These are phyloP conservation scores for Drosophila tristis DNA, from an alignment of 1,140 invertebrate genomes.

Conservation along the genomic window DNA sequence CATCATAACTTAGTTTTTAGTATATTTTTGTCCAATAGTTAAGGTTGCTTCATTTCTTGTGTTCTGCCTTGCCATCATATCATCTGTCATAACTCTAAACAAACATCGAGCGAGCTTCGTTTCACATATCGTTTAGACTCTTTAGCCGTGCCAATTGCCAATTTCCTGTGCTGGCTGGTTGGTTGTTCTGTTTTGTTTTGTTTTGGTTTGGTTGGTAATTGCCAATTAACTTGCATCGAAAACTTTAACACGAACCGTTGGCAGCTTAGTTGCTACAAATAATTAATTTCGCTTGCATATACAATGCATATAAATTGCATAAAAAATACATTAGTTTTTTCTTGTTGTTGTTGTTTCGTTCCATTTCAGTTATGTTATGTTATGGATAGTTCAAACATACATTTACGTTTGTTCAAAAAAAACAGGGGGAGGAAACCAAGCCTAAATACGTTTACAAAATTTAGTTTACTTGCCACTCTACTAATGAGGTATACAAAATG, in stretches of 20 bases:
- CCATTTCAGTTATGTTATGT: slow-evolving; percentile 24
- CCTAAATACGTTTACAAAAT: slow-evolving; percentile 58
- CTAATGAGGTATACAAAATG: slow-evolving; percentile 77
- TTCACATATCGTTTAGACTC: slow-evolving; percentile 60
- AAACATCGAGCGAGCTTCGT: slow-evolving; percentile 39
- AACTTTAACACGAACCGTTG: slow-evolving; percentile 63
- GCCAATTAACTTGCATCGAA: slow-evolving; percentile 44
- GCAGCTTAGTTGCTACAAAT: slow-evolving; percentile 61
- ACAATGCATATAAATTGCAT: slow-evolving; percentile 69
- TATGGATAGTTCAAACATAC: slow-evolving; percentile 32
- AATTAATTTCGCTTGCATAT: slow-evolving; percentile 48
- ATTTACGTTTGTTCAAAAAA: slow-evolving; percentile 32
- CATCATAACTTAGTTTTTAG: slow-evolving; percentile 75
- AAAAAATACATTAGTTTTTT: slow-evolving; percentile 72
- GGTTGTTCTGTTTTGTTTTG: slow-evolving; percentile 14
- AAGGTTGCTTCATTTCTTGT: slow-evolving; percentile 63
- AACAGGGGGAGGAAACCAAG: slow-evolving; percentile 34
- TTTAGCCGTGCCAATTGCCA: slow-evolving; percentile 54
- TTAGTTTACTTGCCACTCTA: slow-evolving; percentile 75
- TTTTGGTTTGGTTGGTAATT: background rate
- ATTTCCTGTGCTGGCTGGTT: slow-evolving; percentile 6
- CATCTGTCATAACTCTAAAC: slow-evolving; percentile 38
- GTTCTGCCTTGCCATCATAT: slow-evolving; percentile 33
- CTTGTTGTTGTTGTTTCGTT: slow-evolving; percentile 4
- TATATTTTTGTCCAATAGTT: slow-evolving; percentile 74